Conservation (phyloP, 2,888 invertebrate genomes). For the Hetaerina titia region DNA sequence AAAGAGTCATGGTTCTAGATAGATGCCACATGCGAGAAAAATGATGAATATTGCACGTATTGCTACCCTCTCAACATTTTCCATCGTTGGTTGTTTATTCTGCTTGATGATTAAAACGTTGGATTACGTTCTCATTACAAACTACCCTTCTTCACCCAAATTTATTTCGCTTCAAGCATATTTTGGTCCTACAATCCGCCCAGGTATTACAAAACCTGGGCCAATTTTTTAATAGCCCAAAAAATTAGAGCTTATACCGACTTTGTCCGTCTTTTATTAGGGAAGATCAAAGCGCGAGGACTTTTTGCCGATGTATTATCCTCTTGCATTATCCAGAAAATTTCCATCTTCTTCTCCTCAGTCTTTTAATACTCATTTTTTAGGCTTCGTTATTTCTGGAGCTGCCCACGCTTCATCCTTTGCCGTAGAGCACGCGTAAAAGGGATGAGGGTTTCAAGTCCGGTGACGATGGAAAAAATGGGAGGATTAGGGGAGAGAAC, state of each 20-base stretch:
- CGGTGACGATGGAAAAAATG: neutral
- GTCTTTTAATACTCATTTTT: neutral
- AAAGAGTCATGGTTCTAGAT: neutral
- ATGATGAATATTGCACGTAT: neutral
- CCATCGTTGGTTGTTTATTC: neutral
- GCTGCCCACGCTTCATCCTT: neutral
- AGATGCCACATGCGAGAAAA: neutral
- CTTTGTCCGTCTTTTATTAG: conserved; percentile 27
- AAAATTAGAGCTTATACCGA: neutral
- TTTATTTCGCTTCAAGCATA: neutral
- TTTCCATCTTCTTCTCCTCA: neutral
- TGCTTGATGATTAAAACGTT: neutral
- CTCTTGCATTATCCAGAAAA: neutral
- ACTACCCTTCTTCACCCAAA: neutral
- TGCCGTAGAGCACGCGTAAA: neutral
- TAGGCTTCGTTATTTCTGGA: neutral
- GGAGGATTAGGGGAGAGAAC: neutral
- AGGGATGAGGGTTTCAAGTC: too few species aligned
- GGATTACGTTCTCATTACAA: neutral
- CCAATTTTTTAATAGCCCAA: neutral
- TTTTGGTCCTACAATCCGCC: neutral
- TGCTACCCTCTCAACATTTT: neutral
- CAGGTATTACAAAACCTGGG: neutral
- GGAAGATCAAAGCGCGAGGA: neutral
- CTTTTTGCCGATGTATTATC: neutral